Base-by-base conservation (phyloP, 2,113 vertebrate genomes). In the Pseudolaguvia tuberculata region DNA sequence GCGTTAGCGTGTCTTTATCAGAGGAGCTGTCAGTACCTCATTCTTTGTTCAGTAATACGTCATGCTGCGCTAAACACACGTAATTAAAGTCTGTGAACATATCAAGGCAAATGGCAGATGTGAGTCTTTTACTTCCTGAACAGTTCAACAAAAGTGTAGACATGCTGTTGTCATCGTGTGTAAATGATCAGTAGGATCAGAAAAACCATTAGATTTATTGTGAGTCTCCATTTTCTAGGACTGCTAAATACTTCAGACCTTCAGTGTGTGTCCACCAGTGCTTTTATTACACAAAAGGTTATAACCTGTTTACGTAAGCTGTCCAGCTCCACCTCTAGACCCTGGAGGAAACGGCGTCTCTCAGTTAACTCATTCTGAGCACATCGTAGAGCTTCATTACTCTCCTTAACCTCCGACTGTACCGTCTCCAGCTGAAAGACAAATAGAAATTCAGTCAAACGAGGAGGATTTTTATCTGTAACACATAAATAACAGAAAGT, bases 371-470 rank as follows among this genome's bases (percentile, higher is more conserved):
- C 91, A 2, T 77, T 77, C 62, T 92, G 91, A 80, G 89, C 86
- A 20, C 75, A 81, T 2, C 87, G 88, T 63, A 92, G 53, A 9
- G 86, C 88, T 73, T 91, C 90, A 1, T 89, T 91, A 81, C 75
- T 90, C 80, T 90, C 88, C 81, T 88, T 88, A 27, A 91, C 90
- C 82, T 92, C 89, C 0, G 85, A 88, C 85, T 91, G 90, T 71
- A 91, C 78, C 0, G 85, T 79, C 3, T 91, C 91, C 27, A 91
- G 73, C 90, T 92, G 80, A 9, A 71, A 66, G 14, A 48, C 20
- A 73, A 42, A 57, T 21, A 69, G 25, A 45, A 25, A 25, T 9
- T 39, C 11, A 63, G 3, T 39, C 23, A 18, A 18, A 9, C n/a
- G n/a, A 23, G 56, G 4, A 23, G 27, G 23, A 10, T 12, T 5